Evolutionary conservation across 2,888 invertebrate genomes (phyloP).

Genomic region (Aphodius granarius): DNA sequence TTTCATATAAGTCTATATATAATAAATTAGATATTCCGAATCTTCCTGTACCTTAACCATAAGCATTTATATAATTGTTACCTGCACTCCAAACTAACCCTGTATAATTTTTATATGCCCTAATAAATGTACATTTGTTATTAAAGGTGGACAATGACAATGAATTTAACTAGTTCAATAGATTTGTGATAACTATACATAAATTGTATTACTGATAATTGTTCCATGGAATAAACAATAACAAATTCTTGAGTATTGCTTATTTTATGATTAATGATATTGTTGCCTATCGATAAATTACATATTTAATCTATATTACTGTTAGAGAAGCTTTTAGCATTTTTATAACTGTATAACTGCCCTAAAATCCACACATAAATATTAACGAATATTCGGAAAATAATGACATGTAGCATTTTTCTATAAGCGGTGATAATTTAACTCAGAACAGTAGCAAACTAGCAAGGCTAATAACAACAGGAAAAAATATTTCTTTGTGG

Average conservation of each 20-base stretch:
- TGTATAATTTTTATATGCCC: constrained; percentile 5
- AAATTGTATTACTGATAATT: background rate
- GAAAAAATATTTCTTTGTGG: constrained; percentile 10
- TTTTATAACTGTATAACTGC: background rate
- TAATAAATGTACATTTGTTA: constrained; percentile 8
- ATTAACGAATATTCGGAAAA: background rate
- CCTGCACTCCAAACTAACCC: constrained; percentile 6
- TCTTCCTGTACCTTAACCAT: constrained; percentile 12
- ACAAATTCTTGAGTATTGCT: background rate
- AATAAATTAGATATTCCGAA: constrained; percentile 1
- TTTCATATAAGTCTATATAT: background rate
- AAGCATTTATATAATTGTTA: constrained; percentile 9
- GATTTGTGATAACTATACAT: constrained; percentile 3
- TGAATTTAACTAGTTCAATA: constrained; percentile 14
- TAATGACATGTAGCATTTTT: background rate
- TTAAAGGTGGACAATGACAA: constrained; percentile 8
- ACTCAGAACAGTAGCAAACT: background rate
- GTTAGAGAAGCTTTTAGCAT: background rate
- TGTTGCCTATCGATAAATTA: background rate
- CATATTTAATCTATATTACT: background rate
- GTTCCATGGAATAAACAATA: background rate
- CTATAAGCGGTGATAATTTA: no score
- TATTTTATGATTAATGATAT: background rate
- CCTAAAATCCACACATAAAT: background rate
- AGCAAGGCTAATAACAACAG: background rate